Evolutionary conservation across 2,113 vertebrate genomes (phyloP).

Genomic region (Amblyornis subalaris): DNA sequence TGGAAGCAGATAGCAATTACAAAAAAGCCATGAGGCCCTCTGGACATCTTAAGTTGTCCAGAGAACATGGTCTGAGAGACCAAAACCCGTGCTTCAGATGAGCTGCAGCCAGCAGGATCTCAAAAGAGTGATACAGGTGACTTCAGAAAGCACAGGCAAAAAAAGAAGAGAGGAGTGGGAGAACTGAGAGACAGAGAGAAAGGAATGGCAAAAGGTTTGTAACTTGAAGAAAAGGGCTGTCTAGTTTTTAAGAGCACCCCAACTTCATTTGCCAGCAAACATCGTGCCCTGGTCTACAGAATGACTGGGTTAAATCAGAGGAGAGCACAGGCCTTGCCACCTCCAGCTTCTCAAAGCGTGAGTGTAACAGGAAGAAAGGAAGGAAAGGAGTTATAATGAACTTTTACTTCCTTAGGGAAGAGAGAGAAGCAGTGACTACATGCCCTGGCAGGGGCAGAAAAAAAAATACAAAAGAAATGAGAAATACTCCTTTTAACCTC

Average conservation of each 20-base stretch:
- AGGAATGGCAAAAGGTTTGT: not conserved
- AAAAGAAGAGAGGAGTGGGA: not conserved
- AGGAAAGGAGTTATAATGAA: not conserved
- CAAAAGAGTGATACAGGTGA: not conserved
- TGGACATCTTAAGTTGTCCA: constrained; percentile 60
- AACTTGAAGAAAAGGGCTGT: not conserved
- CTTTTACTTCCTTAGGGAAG: not conserved
- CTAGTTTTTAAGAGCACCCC: not conserved
- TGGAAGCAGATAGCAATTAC: constrained; percentile 70
- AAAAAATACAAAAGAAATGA: not conserved
- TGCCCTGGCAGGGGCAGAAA: not conserved
- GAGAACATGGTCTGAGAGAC: constrained; percentile 32
- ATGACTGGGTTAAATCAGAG: not conserved
- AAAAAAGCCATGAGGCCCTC: constrained; percentile 63
- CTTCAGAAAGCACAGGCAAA: not conserved
- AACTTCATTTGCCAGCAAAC: not conserved
- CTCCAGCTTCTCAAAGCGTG: not conserved
- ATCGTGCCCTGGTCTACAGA: not conserved
- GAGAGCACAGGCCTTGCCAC: not conserved
- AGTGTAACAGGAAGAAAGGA: not conserved
- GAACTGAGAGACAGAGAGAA: not conserved
- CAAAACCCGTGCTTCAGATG: constrained; percentile 22
- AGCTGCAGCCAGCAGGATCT: constrained; percentile 30
- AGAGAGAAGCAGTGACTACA: not conserved
- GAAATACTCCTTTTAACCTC: not conserved